Base-by-base conservation (phyloP, 2,888 invertebrate genomes). In the Acholoe squamosa region DNA sequence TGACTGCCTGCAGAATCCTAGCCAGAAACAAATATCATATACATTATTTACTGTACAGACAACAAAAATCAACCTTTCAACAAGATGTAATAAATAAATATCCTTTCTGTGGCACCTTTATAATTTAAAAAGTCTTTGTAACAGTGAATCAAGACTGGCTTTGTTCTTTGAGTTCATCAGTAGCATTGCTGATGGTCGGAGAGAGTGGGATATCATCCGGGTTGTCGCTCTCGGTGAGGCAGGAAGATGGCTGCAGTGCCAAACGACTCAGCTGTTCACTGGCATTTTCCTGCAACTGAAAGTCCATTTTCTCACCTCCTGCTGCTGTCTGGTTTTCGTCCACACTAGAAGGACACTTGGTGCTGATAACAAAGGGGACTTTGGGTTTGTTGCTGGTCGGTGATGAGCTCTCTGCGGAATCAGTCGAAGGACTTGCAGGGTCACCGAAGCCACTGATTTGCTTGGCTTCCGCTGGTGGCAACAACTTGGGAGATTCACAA, bases 401-500 rank as follows among this genome's bases (percentile, higher is more conserved):
- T 33, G 84, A 84, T 3, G 3, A 16, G 43, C 52, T 51, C 71
- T 1, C 71, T 25, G 28, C 25, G 12, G 71, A 71, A 28, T 14
- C 14, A 25, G n/a, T 5, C 7, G 14, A 28, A 28, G 71, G 5
- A 3, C 14, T 71, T 16, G 7, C n/a, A 0, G 33, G 43, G 52
- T 93, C 93, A 92, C 93, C 93, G 14, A 91, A 77, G 80, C 92
- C 92, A 61, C 92, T 91, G 14, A 93, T 91, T 19, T 91, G 90
- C 19, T 92, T 93, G 25, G 91, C 89, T 84, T 93, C 93, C 12
- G 91, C 92, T n/a, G 94, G 94, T 14, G 94, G 94, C 28, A 94
- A 56, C 19, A 95, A 91, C 90, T 94, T 94, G 51, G 93, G 94
- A 12, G 77, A 54, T 19, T 28, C 76, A 54, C 33, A 25, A 84